Base-by-base conservation (phyloP, 2,888 invertebrate species). In the Morpho achilles region DNA sequence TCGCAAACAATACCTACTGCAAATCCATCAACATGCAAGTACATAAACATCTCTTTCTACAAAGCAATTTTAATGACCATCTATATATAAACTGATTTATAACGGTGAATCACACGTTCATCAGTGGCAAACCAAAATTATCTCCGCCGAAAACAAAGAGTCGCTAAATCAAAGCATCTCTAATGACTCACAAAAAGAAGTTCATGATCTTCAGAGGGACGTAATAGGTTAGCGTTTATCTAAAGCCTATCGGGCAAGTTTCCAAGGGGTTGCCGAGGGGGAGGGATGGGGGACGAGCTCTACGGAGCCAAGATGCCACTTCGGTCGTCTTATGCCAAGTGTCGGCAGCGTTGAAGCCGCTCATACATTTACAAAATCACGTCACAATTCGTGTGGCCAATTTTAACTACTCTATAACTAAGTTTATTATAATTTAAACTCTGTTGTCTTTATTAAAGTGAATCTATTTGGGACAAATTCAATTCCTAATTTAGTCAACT, bases 241-340 rank as follows among this genome's bases (percentile, higher is more conserved):
- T 51, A 9, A 42, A 50, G 41, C 16, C 16, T 76, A 77, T 73
- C 81, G 84, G 87, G 87, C 87, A 86, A 74, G 69, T 64, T 81
- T 86, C 87, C 87, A 87, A 87, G 79, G 74, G 73, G 72, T 75
- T 77, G 63, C 65, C 32, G 22, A 54, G 43, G 54, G 54, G 53
- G n/a, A 47, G 44, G 10, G 53, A 71, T 66, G 72, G 74, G 67
- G 71, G 76, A 72, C 68, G 68, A 72, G 53, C 40, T 59, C 51
- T 70, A 66, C 71, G 50, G 43, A 56, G 77, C 79, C 79, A 80
- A 79, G 71, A 74, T 75, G 70, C 74, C 77, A 74, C 73, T 74
- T 65, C 66, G 72, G 68, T 63, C 72, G 71, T 66, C 73, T 68
- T 67, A 71, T 81, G 81, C 80, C 79, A 81, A 83, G 76, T 75